Conservation (phyloP, 2,797 vertebrate species). For the Synaphobranchus kaupii region DNA sequence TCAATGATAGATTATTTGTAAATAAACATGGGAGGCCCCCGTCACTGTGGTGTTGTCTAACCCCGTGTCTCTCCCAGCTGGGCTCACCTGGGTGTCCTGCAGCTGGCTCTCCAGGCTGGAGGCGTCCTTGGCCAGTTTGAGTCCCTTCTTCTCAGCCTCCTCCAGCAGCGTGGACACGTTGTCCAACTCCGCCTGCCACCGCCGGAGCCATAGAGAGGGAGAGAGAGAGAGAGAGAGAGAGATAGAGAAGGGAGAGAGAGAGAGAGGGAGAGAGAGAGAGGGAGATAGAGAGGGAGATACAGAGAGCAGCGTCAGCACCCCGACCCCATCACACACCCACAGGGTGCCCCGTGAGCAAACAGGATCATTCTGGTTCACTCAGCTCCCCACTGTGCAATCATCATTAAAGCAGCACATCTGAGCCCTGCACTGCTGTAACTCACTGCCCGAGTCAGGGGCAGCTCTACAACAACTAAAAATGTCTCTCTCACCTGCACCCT, state of each 20-base stretch:
- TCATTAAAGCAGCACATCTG: neutral
- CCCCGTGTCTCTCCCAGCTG: neutral
- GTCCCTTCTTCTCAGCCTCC: conserved; percentile 92
- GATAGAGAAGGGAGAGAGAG: neutral
- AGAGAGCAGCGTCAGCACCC: neutral
- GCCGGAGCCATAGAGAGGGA: neutral
- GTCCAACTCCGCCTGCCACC: conserved; percentile 85
- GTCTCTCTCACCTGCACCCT: neutral
- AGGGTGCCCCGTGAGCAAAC: neutral
- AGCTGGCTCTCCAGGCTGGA: conserved; percentile 90
- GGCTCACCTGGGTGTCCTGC: conserved; percentile 86
- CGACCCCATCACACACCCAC: neutral
- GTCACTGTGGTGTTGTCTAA: neutral
- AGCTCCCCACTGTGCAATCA: neutral
- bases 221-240: no score
- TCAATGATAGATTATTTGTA: no score
- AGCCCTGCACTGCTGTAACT: neutral
- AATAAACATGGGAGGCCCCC: neutral
- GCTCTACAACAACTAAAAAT: neutral
- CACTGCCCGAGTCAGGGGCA: neutral
- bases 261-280: no score
- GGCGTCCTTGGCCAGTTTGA: conserved; percentile 90
- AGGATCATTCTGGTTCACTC: neutral
- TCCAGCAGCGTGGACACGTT: conserved; percentile 86
- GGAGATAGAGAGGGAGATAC: neutral